Evolutionary conservation across 1,140 invertebrate species (phyloP).

Genomic region (Episyrphus balteatus): DNA sequence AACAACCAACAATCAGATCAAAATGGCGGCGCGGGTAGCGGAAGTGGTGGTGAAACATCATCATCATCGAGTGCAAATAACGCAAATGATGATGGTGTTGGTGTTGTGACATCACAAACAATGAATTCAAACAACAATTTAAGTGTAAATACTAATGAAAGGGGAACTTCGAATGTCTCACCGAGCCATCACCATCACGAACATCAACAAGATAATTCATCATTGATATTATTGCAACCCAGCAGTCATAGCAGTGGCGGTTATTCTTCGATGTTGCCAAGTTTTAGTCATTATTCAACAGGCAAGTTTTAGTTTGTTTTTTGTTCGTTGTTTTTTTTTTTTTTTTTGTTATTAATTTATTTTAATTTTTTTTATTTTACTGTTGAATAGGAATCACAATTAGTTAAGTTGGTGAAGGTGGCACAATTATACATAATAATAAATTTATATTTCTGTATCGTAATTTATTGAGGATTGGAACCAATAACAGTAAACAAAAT

Average conservation of each 20-base stretch:
- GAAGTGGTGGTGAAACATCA: background rate
- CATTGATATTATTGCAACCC: slow-evolving; percentile 45
- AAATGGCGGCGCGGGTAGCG: background rate
- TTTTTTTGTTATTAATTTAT: slow-evolving; percentile 5
- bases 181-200: slow-evolving; percentile 16
- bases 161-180: slow-evolving; percentile 7
- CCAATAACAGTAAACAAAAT: too few relatives aligned
- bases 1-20: background rate
- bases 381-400: background rate
- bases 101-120: background rate
- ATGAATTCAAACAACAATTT: background rate
- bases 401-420: background rate
- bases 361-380: slow-evolving; percentile 4
- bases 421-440: too few relatives aligned
- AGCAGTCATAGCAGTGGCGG: slow-evolving; percentile 37
- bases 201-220: slow-evolving; percentile 16
- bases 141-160: background rate
- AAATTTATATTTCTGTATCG: too few relatives aligned
- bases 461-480: too few relatives aligned
- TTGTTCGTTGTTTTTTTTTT: slow-evolving; percentile 5
- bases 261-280: slow-evolving; percentile 56
- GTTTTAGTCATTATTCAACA: slow-evolving; percentile 60
- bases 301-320: slow-evolving; percentile 42
- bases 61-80: background rate
- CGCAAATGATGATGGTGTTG: background rate